Conservation (phyloP, 92 coral and sea anemone genomes). For the Phenganax marumi region DNA sequence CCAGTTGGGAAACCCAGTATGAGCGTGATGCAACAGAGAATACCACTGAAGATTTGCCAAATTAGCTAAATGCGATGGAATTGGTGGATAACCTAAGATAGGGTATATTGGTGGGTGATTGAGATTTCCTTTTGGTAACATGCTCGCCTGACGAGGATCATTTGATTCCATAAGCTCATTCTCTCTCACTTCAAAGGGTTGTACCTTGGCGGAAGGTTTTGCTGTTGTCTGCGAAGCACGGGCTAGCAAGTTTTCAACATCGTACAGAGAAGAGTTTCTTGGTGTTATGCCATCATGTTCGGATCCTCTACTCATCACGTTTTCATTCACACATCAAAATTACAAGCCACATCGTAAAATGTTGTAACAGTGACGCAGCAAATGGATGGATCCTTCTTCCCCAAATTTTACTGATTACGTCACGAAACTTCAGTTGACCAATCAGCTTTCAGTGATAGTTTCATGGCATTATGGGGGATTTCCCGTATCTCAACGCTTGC, state of each 20-base stretch:
- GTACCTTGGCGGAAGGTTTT: conserved; percentile 39
- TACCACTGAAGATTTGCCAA: conserved; percentile 32
- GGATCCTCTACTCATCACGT: conserved; percentile 28
- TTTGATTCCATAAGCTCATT: conserved; percentile 40
- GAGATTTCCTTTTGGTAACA: conserved; percentile 21
- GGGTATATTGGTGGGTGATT: conserved; percentile 19
- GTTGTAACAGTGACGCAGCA: conserved; percentile 8
- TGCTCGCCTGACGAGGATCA: conserved; percentile 29
- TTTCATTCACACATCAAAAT: neutral
- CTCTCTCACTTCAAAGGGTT: conserved; percentile 39
- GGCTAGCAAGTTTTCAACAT: conserved; percentile 37
- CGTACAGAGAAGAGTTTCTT: neutral
- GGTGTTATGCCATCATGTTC: neutral
- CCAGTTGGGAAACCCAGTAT: conserved; percentile 26
- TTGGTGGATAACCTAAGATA: conserved; percentile 14
- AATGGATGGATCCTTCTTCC: conserved; percentile 5
- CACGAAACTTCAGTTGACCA: conserved; percentile 9
- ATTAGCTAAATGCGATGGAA: conserved; percentile 13
- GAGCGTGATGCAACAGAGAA: conserved; percentile 23
- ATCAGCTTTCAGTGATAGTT: neutral
- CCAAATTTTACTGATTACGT: conserved; percentile 33
- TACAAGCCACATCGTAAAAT: neutral
- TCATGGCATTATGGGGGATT: conserved; percentile 39
- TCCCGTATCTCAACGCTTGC: conserved; percentile 16
- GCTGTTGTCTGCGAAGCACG: neutral